phyloP scores from a whole-genome alignment of 1,140 invertebrate genomes.

The Drosophila rufa region DNA sequence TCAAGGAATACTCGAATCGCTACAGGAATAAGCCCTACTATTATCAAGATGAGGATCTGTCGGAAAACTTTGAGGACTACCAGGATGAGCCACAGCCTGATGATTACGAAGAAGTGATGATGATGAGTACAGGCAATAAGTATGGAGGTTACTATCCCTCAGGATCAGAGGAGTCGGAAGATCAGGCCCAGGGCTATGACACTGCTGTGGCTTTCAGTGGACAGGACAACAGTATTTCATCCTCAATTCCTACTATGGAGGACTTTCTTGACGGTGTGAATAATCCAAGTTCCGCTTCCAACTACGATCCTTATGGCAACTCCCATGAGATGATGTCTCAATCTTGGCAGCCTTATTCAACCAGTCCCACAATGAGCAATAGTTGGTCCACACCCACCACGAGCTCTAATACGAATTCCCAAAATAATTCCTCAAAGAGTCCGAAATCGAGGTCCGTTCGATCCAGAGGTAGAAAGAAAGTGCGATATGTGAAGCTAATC shows the following conservation, averaged over 20 bases:
- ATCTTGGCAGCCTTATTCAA: conserved; percentile 26
- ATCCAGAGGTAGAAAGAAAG: conserved; percentile 16
- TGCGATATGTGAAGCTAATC: conserved; percentile 59
- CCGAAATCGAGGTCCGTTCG: conserved; percentile 19
- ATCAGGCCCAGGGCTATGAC: conserved; percentile 42
- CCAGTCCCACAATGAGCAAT: conserved; percentile 2
- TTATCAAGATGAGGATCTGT: conserved; percentile 36
- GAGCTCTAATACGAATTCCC: conserved; percentile 2
- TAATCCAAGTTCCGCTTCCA: not conserved
- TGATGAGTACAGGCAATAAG: conserved; percentile 6
- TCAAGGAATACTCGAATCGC: conserved; percentile 4
- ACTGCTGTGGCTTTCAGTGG: conserved; percentile 64
- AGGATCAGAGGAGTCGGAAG: conserved; percentile 25
- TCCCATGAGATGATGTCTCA: conserved; percentile 16
- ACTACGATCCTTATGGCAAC: conserved; percentile 37
- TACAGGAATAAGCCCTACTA: conserved; percentile 8
- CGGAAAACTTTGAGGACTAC: conserved; percentile 51
- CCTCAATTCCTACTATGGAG: conserved; percentile 52
- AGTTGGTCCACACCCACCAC: conserved; percentile 25
- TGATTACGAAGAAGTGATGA: conserved; percentile 34
- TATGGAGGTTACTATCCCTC: conserved; percentile 26
- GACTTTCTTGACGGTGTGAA: conserved; percentile 46
- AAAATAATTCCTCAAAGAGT: conserved; percentile 8
- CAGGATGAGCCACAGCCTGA: conserved; percentile 26
- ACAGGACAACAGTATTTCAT: conserved; percentile 46